Percentiles rank a stretch among this genome's conserved stretches.
phyloP scores from a whole-genome alignment of 1,140 invertebrate genomes.

The Mamestra configurata region DNA sequence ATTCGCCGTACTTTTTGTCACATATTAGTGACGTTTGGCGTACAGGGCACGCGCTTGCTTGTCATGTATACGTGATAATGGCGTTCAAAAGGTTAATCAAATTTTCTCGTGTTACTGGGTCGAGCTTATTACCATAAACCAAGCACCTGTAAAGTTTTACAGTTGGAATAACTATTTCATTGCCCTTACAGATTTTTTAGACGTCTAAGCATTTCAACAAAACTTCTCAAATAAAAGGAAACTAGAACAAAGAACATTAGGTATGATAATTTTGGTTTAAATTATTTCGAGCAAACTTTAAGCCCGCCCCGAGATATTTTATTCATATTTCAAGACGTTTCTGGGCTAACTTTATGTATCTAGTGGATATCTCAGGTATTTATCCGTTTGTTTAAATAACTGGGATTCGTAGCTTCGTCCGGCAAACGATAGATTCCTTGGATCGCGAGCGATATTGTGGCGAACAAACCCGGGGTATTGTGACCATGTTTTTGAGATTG shows the following conservation, averaged over 20 bases:
- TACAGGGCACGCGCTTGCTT: too few relatives aligned
- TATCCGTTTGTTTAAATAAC: conserved; percentile 15
- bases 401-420: not conserved
- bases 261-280: conserved; percentile 3
- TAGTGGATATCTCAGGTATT: not conserved
- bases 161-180: too few relatives aligned
- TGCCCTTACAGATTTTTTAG: too few relatives aligned
- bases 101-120: too few relatives aligned
- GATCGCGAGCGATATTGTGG: conserved; percentile 30
- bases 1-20: too few relatives aligned
- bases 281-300: conserved; percentile 24
- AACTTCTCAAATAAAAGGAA: not conserved
- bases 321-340: conserved; percentile 38
- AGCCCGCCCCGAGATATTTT: not conserved
- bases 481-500: not conserved
- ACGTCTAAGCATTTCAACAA: not conserved
- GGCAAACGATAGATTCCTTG: conserved; percentile 41
- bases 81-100: too few relatives aligned
- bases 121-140: too few relatives aligned
- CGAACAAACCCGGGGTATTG: not conserved
- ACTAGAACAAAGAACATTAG: not conserved
- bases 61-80: too few relatives aligned
- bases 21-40: too few relatives aligned
- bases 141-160: too few relatives aligned
- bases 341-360: not conserved